These are phyloP conservation scores for Gerris lacustris DNA, from an alignment of 2,888 invertebrate species.

Conservation along the genomic window DNA sequence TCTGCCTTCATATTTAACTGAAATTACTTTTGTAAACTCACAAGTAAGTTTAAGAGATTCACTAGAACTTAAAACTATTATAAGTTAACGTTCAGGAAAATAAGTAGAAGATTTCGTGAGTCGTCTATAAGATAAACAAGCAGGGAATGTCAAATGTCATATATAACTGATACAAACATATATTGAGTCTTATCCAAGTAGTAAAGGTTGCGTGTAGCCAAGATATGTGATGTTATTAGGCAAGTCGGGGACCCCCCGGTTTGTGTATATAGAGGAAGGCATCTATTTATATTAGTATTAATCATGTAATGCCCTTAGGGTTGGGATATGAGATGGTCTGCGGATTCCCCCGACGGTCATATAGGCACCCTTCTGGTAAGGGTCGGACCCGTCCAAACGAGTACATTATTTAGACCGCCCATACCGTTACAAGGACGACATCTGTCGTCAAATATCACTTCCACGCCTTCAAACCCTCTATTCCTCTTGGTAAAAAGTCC, in stretches of 20 bases:
- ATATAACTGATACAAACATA: no score
- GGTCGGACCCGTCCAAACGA: neutral
- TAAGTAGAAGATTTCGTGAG: no score
- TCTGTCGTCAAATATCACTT: conserved; percentile 2
- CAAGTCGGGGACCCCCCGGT: neutral
- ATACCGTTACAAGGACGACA: neutral
- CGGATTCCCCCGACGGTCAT: neutral
- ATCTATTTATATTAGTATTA: conserved; percentile 5
- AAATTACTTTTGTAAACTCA: no score
- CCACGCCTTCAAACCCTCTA: neutral
- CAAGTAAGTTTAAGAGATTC: no score
- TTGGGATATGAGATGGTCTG: neutral
- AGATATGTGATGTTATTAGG: neutral
- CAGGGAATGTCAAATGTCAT: no score
- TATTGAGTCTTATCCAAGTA: neutral
- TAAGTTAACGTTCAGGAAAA: no score
- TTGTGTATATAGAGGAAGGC: neutral
- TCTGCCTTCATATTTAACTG: no score
- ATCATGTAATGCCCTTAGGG: conserved; percentile 1
- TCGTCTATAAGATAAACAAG: no score
- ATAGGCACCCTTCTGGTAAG: neutral
- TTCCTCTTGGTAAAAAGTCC: neutral
- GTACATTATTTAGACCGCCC: conserved; percentile 3
- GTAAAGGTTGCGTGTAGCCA: neutral
- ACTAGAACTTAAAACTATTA: no score